These are phyloP conservation scores for Chloroclysta siterata DNA, from an alignment of 2,888 invertebrate genomes.

Conservation along the genomic window DNA sequence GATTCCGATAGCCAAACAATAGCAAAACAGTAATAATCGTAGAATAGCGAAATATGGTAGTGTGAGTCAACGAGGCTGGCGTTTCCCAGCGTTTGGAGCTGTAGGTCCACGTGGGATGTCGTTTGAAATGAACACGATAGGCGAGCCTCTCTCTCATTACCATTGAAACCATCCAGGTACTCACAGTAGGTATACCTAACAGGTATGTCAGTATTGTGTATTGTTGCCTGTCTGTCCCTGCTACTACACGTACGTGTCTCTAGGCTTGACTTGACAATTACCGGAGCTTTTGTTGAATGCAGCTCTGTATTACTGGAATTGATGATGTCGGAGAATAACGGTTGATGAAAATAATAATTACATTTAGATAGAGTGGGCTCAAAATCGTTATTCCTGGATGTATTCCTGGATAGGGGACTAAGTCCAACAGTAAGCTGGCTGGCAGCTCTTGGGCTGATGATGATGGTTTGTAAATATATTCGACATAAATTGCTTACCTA, in stretches of 20 bases:
- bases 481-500: too few species aligned
- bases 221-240: slow-evolving; percentile 13
- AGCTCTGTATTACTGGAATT: neutral
- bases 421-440: too few species aligned
- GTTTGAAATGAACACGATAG: slow-evolving; percentile 55
- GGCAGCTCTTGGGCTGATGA: too few species aligned
- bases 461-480: too few species aligned
- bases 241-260: slow-evolving; percentile 11
- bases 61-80: slow-evolving; percentile 30
- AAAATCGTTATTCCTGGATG: too few species aligned
- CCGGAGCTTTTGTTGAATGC: slow-evolving; percentile 4
- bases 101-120: slow-evolving; percentile 50
- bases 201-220: slow-evolving; percentile 26
- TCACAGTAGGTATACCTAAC: slow-evolving; percentile 13
- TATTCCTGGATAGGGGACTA: too few species aligned
- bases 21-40: slow-evolving; percentile 39
- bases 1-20: slow-evolving; percentile 45
- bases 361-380: too few species aligned
- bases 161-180: slow-evolving; percentile 51
- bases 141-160: slow-evolving; percentile 57
- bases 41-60: slow-evolving; percentile 30
- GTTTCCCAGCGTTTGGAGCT: slow-evolving; percentile 46
- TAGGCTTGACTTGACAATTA: slow-evolving; percentile 10
- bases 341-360: neutral
- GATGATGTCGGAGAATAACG: neutral